phyloP scores from a whole-genome alignment of 2,888 invertebrate species.

The Leptodirus hochenwartii region DNA sequence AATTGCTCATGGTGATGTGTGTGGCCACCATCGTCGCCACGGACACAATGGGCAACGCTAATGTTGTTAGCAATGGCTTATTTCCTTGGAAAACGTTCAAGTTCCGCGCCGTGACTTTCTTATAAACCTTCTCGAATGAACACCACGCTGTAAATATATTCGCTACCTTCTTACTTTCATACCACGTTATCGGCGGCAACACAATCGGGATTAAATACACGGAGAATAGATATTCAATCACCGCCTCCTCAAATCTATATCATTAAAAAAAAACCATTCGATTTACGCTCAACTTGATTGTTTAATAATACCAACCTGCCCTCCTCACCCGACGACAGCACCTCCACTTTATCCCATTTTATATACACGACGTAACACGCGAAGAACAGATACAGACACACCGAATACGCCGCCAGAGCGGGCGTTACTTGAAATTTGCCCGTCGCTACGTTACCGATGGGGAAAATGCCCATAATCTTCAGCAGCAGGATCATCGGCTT shows the following conservation, averaged over 20 bases:
- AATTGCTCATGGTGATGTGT: slow-evolving; percentile 51
- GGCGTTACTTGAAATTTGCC: slow-evolving; percentile 31
- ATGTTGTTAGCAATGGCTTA: slow-evolving; percentile 37
- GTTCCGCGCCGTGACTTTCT: slow-evolving; percentile 29
- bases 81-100: slow-evolving; percentile 18
- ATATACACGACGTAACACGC: slow-evolving; percentile 40
- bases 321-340: slow-evolving; percentile 29
- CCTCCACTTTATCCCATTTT: slow-evolving; percentile 40
- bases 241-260: slow-evolving; percentile 56
- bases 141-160: slow-evolving; percentile 43
- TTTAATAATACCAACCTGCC: too few relatives aligned
- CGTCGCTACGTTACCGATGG: slow-evolving; percentile 32
- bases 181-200: slow-evolving; percentile 44
- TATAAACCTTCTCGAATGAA: slow-evolving; percentile 47
- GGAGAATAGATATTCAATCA: slow-evolving; percentile 56
- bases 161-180: slow-evolving; percentile 45
- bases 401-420: slow-evolving; percentile 38
- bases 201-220: slow-evolving; percentile 49
- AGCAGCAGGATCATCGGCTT: slow-evolving; percentile 29
- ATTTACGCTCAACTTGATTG: too few relatives aligned
- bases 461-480: slow-evolving; percentile 41
- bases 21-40: slow-evolving; percentile 45
- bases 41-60: slow-evolving; percentile 41
- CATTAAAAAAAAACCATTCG: too few relatives aligned
- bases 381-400: slow-evolving; percentile 26